These are phyloP conservation scores for Leptogaster cylindrica DNA, from an alignment of 2,888 invertebrate species.

Conservation along the genomic window DNA sequence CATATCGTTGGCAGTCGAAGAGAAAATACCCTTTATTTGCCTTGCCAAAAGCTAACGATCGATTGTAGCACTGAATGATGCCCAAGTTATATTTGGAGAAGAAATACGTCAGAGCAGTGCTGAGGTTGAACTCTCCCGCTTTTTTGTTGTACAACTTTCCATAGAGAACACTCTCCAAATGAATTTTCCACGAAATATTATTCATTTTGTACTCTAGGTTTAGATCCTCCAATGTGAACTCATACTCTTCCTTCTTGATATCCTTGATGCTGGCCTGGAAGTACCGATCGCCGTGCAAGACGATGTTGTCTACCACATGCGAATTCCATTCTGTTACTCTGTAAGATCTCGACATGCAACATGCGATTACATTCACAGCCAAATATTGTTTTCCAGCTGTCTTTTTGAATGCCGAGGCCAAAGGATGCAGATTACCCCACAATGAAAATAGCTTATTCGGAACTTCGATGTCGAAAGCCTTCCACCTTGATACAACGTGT, in stretches of 20 bases:
- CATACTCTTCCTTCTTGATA: slow-evolving; percentile 65
- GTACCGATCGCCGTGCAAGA: slow-evolving; percentile 67
- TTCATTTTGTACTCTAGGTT: slow-evolving; percentile 65
- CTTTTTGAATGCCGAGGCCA: slow-evolving; percentile 65
- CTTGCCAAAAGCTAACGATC: slow-evolving; percentile 66
- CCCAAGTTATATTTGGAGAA: slow-evolving; percentile 66
- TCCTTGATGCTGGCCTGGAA: slow-evolving; percentile 64
- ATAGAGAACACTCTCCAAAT: slow-evolving; percentile 66
- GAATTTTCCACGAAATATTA: slow-evolving; percentile 66
- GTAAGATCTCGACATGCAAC: slow-evolving; percentile 68
- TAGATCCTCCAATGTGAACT: slow-evolving; percentile 67
- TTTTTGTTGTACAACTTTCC: slow-evolving; percentile 69
- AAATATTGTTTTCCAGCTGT: slow-evolving; percentile 70
- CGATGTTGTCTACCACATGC: slow-evolving; percentile 69
- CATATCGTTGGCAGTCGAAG: slow-evolving; percentile 71
- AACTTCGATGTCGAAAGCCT: slow-evolving; percentile 72
- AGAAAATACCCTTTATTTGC: slow-evolving; percentile 67
- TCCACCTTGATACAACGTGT: slow-evolving; percentile 63
- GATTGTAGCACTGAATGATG: slow-evolving; percentile 65
- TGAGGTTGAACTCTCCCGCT: slow-evolving; percentile 68
- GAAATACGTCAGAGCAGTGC: slow-evolving; percentile 68
- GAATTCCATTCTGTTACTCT: slow-evolving; percentile 70
- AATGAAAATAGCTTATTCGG: slow-evolving; percentile 72
- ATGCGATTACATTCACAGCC: slow-evolving; percentile 67
- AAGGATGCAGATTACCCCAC: slow-evolving; percentile 71